Conservation (phyloP, 2,888 invertebrate genomes). For the Sarcophaga variegata region DNA sequence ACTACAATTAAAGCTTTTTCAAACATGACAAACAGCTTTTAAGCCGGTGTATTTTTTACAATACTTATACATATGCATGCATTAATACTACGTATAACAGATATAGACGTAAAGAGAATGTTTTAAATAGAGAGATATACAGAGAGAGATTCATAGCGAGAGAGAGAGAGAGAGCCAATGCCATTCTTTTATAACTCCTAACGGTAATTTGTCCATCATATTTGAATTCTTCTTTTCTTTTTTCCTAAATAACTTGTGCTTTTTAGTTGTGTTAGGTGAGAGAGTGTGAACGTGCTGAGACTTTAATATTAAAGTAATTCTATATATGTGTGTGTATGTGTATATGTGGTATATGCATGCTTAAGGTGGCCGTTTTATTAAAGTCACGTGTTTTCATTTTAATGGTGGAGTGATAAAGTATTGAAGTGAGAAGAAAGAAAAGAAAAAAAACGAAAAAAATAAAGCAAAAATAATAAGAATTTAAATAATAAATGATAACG, state of each 20-base stretch:
- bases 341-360: too few relatives aligned
- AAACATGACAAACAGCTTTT: too few relatives aligned
- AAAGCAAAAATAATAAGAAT: background rate
- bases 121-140: too few relatives aligned
- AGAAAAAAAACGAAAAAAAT: too few relatives aligned
- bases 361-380: background rate
- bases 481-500: background rate
- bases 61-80: too few relatives aligned
- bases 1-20: too few relatives aligned
- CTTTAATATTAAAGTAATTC: slow-evolving; percentile 32
- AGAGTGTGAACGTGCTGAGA: slow-evolving; percentile 3
- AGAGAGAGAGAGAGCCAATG: too few relatives aligned
- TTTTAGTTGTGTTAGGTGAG: background rate
- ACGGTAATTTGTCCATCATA: background rate
- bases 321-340: background rate
- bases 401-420: background rate
- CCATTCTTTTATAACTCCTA: background rate
- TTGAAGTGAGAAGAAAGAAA: background rate
- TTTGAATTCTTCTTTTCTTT: background rate
- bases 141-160: too few relatives aligned
- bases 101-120: too few relatives aligned
- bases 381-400: slow-evolving; percentile 38
- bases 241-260: too few relatives aligned
- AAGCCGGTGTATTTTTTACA: too few relatives aligned
- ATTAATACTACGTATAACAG: too few relatives aligned